Evolutionary conservation across 2,113 vertebrate species (phyloP), one percentile per base, ranked within the genome.

Genomic region (Mugil cephalus): DNA sequence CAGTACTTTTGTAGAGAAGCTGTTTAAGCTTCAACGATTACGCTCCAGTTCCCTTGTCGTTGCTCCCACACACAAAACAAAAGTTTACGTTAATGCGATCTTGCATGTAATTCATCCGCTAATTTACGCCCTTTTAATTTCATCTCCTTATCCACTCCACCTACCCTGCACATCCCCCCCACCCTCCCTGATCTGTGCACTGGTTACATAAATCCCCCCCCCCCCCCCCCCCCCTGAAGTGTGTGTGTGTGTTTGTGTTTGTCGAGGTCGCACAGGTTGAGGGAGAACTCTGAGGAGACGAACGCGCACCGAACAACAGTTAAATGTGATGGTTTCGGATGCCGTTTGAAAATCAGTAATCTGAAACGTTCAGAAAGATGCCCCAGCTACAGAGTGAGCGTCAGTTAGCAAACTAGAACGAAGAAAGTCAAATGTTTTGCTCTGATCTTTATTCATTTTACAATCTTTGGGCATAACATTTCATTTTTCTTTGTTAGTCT

Each of bases 181-280:
- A 67, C 77, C 51, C 50, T 39, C 63, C 36, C 40, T 47, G 19
- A 77, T 60, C 60, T 15, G 39, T 65, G 45, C 40, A 19, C 61
- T 50, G 19, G 62, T 90, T 83, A 90, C 77, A 64, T 82, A 89
- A 86, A 67, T 66, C 21, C 36, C 56, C 74, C 81, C 76, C 77
- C 47, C 50, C 45, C 24, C 24, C 24, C 5, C 24, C 40, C 43
- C 74, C 81, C 73, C 70, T 30, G 77, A 76, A 79, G 60, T 64
- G 46, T 40, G 77, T 75, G 52, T 54, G 48, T 67, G 53, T 67
- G 21, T 63, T 60, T 69, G 42, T 50, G 63, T 63, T 48, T 46
- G 43, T 14, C 15, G 58, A 48, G 72, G 46, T 67, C 17, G 0
- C 17, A 17, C 55, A 40, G 53, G 63, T 84, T 69, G 38, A 62